A percentile compares a stretch with the other conserved stretches of the same genome.
Conservation (phyloP, 1,140 invertebrate genomes). For the Trichogramma pretiosum region DNA sequence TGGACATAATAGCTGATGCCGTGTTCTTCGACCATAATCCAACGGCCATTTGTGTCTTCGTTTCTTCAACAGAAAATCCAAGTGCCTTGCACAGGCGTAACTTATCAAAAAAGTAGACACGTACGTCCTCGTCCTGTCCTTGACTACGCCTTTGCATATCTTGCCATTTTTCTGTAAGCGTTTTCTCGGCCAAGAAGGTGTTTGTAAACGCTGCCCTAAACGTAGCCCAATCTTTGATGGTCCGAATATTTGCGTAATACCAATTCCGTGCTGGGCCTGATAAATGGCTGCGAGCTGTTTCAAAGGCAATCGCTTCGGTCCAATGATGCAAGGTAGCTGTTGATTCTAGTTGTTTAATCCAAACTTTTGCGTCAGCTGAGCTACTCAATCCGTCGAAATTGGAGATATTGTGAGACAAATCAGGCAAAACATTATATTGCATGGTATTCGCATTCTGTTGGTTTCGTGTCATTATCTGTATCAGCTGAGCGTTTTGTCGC, state of each 20-base stretch:
- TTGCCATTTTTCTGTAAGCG: slow-evolving; percentile 8
- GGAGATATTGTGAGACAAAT: slow-evolving; percentile 12
- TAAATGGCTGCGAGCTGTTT: slow-evolving; percentile 13
- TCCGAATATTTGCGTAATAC: slow-evolving; percentile 10
- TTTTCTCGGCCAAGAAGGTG: slow-evolving; percentile 8
- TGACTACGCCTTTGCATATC: slow-evolving; percentile 10
- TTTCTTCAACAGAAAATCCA: slow-evolving; percentile 4
- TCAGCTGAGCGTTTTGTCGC: no score
- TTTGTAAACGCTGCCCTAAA: slow-evolving; percentile 3
- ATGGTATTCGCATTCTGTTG: no score
- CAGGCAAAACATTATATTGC: slow-evolving; percentile 12
- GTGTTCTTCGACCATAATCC: slow-evolving; percentile 13
- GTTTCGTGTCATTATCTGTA: no score
- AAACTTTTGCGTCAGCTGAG: slow-evolving; percentile 4
- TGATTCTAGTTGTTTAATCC: slow-evolving; percentile 16
- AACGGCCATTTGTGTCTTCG: slow-evolving; percentile 10
- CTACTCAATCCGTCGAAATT: slow-evolving; percentile 10
- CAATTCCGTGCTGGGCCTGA: slow-evolving; percentile 12
- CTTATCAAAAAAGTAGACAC: slow-evolving; percentile 19
- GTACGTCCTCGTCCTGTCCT: background rate
- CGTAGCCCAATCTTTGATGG: slow-evolving; percentile 7
- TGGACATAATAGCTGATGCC: background rate
- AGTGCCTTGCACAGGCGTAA: slow-evolving; percentile 8
- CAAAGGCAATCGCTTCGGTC: slow-evolving; percentile 8
- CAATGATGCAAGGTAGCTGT: slow-evolving; percentile 10